Base-by-base conservation (phyloP, 1,140 invertebrate species). In the Drosophila lacteicornis region DNA sequence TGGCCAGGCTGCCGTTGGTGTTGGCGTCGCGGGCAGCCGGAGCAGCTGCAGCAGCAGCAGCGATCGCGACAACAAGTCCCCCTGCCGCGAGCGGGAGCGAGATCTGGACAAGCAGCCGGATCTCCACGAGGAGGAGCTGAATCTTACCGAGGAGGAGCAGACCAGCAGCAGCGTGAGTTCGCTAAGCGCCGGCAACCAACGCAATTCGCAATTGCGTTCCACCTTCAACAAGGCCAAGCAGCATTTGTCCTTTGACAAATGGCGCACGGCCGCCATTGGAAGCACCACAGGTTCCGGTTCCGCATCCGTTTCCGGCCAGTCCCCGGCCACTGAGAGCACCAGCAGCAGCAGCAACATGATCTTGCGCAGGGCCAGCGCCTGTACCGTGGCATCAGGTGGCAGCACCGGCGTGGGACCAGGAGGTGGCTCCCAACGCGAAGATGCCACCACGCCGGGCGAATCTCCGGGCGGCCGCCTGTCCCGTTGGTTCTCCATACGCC, bases 401-500 rank as follows among this genome's bases (percentile, higher is more conserved):
- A 13, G 6, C 36, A 12, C n/a, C 9, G 33, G 33, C 33, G 8
- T 36, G 6, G 57, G 56, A 25, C 93, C 94, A 36, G 79, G 93
- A 12, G 65, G 78, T 49, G 68, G 73, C 17, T 38, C 74, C 22
- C 79, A 86, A 19, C 56, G 88, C 0, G 87, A 92, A 17, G 91
- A 92, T n/a, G 70, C 83, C 17, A 92, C 92, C 30, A 86, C 94
- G 25, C 94, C 95, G 4, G 93, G 95, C 45, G 95, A 96, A 53
- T 93, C 95, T 59, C 94, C 94, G 13, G 95, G 96, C 42, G 96
- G 96, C 11, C 93, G 96, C 33, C 94, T 98, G 2, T 95, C 96
- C 11, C 94, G 97, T 73, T 97, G 96, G 96, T 97, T 97, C 93
- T 97, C 96, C 75, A 96, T 97, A 49, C 93, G 97, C 12, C 94